phyloP scores from a whole-genome alignment of 2,113 vertebrate species.

The Phylloscopus trochiloides region DNA sequence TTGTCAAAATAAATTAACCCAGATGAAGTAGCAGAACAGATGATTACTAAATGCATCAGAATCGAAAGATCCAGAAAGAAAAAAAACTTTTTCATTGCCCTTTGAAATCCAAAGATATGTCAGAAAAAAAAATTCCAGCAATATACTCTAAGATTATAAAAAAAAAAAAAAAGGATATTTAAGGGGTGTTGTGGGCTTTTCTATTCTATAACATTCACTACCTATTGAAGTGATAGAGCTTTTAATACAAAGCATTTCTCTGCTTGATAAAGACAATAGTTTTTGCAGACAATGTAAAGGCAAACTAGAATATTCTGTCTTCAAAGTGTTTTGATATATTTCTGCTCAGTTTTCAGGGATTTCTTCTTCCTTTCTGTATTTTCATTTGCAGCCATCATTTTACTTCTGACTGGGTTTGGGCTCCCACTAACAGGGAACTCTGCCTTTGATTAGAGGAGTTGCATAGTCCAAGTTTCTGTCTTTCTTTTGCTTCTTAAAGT shows the following conservation, averaged over 20 bases:
- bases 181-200: background rate
- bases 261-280: background rate
- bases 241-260: background rate
- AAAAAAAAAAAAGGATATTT: background rate
- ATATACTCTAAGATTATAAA: background rate
- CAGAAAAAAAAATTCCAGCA: background rate
- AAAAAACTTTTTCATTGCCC: accelerated
- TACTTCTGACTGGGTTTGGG: background rate
- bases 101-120: background rate
- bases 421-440: background rate
- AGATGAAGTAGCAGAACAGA: background rate
- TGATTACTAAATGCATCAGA: background rate
- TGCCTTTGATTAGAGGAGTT: background rate
- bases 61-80: background rate
- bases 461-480: background rate
- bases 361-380: background rate
- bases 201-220: background rate
- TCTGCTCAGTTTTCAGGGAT: background rate
- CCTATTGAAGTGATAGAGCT: background rate
- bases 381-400: background rate
- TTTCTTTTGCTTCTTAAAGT: background rate
- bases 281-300: background rate
- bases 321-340: background rate
- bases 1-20: background rate
- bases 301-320: background rate